Conservation (phyloP, 2,888 invertebrate species). For the Gasteruption jaculator region DNA sequence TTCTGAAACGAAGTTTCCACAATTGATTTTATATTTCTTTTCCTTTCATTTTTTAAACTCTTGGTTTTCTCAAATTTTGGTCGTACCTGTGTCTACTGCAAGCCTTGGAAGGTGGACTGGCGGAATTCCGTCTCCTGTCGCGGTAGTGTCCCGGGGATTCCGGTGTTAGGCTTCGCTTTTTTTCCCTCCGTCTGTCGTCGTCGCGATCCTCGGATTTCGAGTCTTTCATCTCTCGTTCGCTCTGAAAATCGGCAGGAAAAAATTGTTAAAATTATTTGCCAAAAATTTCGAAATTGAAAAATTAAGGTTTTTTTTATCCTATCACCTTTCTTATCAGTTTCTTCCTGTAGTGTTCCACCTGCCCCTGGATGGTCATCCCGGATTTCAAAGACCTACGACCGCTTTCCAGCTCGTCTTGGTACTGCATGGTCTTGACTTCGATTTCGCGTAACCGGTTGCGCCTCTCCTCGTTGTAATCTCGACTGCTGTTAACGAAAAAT, state of each 20-base stretch:
- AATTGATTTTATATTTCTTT: too few relatives aligned
- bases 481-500: constrained; percentile 32
- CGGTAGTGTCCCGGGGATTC: constrained; percentile 46
- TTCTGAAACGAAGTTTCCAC: constrained; percentile 35
- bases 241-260: constrained; percentile 29
- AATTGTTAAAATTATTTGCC: not conserved
- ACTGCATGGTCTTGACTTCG: constrained; percentile 91
- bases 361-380: constrained; percentile 73
- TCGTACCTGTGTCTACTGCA: constrained; percentile 43
- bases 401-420: constrained; percentile 92
- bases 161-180: constrained; percentile 44
- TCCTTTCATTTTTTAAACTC: too few relatives aligned
- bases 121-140: constrained; percentile 41
- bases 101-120: constrained; percentile 39
- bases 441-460: constrained; percentile 81
- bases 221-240: constrained; percentile 48
- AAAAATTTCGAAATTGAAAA: constrained; percentile 5
- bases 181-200: constrained; percentile 44
- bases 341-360: constrained; percentile 85
- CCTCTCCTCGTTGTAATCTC: constrained; percentile 65
- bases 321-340: constrained; percentile 87
- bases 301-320: constrained; percentile 18
- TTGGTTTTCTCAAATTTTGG: too few relatives aligned
- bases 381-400: constrained; percentile 70
- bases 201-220: constrained; percentile 46